These are phyloP conservation scores for Strix uralensis DNA, from an alignment of 2,113 vertebrate species.

Conservation along the genomic window DNA sequence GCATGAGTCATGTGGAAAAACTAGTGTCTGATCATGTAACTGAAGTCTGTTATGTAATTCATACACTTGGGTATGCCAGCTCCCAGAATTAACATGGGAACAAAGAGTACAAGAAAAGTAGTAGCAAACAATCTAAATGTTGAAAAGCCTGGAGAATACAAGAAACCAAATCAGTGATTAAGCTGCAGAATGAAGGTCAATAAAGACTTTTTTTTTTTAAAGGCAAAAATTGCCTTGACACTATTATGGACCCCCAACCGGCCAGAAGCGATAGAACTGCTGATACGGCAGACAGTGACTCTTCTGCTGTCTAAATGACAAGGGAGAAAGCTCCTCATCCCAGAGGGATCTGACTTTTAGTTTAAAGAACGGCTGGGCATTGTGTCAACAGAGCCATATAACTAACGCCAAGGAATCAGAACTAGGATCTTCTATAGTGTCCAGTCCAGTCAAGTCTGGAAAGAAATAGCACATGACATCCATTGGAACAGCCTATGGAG, in stretches of 20 bases:
- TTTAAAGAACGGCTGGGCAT: not conserved
- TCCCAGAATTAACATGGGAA: not conserved
- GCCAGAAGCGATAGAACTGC: not conserved
- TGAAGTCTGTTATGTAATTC: not conserved
- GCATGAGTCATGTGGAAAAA: not conserved
- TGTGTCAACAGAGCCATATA: not conserved
- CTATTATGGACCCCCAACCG: not conserved
- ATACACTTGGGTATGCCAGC: not conserved
- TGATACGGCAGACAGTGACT: not conserved
- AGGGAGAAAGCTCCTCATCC: not conserved
- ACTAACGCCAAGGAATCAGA: not conserved
- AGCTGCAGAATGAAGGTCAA: not conserved
- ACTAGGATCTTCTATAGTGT: not conserved
- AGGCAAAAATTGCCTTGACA: not conserved
- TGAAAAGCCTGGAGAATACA: not conserved
- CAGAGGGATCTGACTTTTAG: not conserved
- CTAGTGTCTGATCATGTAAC: not conserved
- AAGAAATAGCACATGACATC: not conserved
- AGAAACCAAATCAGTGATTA: not conserved
- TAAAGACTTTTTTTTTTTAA: not conserved
- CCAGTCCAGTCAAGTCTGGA: not conserved
- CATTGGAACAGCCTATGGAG: not conserved
- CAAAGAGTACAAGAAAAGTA: not conserved
- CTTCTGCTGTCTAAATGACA: not conserved
- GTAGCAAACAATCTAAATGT: not conserved